Evolutionary conservation across 64 coral and sea anemone species (phyloP).

Genomic region (Platygyra sinensis): DNA sequence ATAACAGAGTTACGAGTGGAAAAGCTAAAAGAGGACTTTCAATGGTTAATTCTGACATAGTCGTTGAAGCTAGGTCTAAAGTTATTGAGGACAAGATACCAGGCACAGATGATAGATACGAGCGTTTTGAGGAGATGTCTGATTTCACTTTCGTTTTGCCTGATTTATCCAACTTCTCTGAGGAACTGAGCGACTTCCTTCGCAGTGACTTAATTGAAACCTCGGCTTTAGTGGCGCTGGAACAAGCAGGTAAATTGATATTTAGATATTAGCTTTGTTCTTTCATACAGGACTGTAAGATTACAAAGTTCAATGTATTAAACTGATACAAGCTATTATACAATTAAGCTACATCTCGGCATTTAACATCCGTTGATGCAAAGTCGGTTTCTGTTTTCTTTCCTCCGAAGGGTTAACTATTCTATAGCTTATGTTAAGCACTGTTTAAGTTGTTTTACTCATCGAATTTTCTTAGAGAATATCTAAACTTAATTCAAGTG

Average conservation of each 20-base stretch:
- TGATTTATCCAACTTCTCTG: constrained; percentile 71
- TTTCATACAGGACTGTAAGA: background rate
- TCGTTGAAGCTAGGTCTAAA: constrained; percentile 77
- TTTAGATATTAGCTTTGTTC: background rate
- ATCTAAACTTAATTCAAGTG: too few relatives aligned
- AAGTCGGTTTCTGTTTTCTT: too few relatives aligned
- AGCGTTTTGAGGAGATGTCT: constrained; percentile 81
- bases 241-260: constrained; percentile 83
- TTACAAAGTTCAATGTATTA: background rate
- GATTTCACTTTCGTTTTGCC: constrained; percentile 92
- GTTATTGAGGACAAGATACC: constrained; percentile 63
- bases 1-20: background rate
- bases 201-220: constrained; percentile 89
- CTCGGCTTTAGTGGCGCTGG: constrained; percentile 79
- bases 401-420: too few relatives aligned
- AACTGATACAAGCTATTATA: background rate
- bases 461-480: too few relatives aligned
- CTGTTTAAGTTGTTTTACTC: too few relatives aligned
- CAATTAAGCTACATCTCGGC: background rate
- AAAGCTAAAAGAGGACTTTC: constrained; percentile 83
- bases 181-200: constrained; percentile 81
- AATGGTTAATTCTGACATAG: constrained; percentile 91
- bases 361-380: background rate
- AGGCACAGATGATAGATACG: constrained; percentile 64
- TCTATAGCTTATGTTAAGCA: too few relatives aligned